A percentile compares a stretch with the other conserved stretches of the same genome.
Evolutionary conservation across 2,888 invertebrate species (phyloP).

Genomic region (Cryptosula pallasiana): DNA sequence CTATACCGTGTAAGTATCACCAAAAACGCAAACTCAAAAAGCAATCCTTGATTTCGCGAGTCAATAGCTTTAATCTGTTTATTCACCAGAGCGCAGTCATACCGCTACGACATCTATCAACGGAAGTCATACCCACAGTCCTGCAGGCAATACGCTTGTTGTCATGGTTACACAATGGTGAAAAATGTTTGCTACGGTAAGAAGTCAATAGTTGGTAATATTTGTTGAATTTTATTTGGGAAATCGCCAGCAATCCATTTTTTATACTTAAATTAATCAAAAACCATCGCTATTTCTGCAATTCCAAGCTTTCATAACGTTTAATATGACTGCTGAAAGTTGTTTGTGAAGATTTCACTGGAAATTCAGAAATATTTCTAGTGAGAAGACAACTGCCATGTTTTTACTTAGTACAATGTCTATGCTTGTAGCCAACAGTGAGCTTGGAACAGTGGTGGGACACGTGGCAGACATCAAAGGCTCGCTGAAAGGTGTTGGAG

Average conservation of each 20-base stretch:
- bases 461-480: slow-evolving; percentile 16
- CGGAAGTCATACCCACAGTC: slow-evolving; percentile 6
- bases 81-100: slow-evolving; percentile 1
- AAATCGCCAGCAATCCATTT: too few species aligned
- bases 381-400: not conserved
- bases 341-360: not conserved
- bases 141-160: slow-evolving; percentile 1
- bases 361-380: not conserved
- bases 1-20: slow-evolving; percentile 12
- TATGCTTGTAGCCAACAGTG: slow-evolving; percentile 1
- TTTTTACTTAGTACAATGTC: not conserved
- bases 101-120: not conserved
- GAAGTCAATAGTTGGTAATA: too few species aligned
- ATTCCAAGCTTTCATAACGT: too few species aligned
- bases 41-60: too few species aligned
- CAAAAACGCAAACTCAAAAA: too few species aligned
- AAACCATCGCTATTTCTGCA: too few species aligned
- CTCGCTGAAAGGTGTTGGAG: not conserved
- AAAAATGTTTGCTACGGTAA: slow-evolving; percentile 21
- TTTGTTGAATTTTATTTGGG: not conserved
- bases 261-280: too few species aligned
- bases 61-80: too few species aligned
- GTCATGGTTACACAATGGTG: slow-evolving; percentile 5
- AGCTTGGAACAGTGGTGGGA: not conserved
- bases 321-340: too few species aligned